Evolutionary conservation across 2,797 vertebrate genomes (phyloP), one percentile per base, ranked within the genome.

Genomic region (Crenichthys baileyi): DNA sequence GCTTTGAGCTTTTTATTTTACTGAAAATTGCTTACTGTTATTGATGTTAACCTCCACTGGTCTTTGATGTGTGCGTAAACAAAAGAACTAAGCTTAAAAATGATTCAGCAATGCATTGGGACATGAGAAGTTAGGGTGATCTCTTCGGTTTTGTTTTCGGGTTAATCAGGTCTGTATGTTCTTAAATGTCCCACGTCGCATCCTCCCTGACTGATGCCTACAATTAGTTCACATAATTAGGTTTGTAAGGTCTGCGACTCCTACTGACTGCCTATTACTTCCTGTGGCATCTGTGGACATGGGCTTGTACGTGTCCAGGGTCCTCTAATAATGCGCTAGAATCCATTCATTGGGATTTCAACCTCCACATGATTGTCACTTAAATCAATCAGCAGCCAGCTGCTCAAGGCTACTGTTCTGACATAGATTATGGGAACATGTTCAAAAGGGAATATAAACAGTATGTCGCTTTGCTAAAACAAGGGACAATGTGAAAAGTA

Each of bases 361-460:
- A 92, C 94, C 93, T 88, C 80, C 71, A 81, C 87, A 88, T 93
- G 89, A 90, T 92, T 90, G 89, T 86, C 90, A 88, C 73, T 75
- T 79, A 92, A 92, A 90, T 92, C 93, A 95, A 93, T 94, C 92
- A 89, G 86, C 83, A 71, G 88, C 87, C 85, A 83, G 88, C 85
- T 82, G 90, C 78, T 85, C 79, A 83, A 85, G 87, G 90, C 90
- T 78, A 39, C 75, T 44, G 11, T 36, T 76, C 84, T 44, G 85
- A 93, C 79, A 75, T 79, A 26, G 83, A 83, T 79, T 89, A 90
- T 72, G 81, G 80, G 74, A 83, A 77, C 73, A 79, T 78, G 70
- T 73, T 72, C 79, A 85, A 88, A 85, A 75, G 68, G 55, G n/a
- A 77, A 82, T 72, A 61, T 83, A 85, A 86, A 87, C 73, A 81